A percentile compares a stretch with the other conserved stretches of the same genome.
Evolutionary conservation across 2,797 vertebrate genomes (phyloP).

Genomic region (Falco cherrug): DNA sequence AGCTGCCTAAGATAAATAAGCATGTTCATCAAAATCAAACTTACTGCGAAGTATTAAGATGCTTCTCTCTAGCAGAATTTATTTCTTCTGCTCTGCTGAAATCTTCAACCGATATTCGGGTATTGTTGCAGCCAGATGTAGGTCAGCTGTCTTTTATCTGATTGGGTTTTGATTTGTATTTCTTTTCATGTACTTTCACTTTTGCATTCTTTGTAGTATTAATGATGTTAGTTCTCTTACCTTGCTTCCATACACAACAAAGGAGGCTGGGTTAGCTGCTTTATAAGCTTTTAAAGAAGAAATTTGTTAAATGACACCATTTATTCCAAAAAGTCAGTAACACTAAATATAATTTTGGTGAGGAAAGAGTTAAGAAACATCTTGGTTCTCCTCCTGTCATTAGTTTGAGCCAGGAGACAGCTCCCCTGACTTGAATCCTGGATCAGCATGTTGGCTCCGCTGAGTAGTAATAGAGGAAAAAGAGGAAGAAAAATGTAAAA

Average conservation of each 20-base stretch:
- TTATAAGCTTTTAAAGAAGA: not conserved
- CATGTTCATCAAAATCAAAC: not conserved
- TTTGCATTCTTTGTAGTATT: not conserved
- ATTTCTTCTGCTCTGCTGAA: not conserved
- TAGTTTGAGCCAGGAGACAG: conserved; percentile 43
- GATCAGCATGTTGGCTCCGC: conserved; percentile 53
- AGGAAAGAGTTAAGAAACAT: conserved; percentile 33
- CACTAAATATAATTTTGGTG: not conserved
- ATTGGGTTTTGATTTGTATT: not conserved
- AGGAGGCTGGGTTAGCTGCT: not conserved
- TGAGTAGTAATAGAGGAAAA: conserved; percentile 42
- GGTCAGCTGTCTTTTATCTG: not conserved
- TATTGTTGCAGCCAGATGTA: not conserved
- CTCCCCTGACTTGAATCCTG: conserved; percentile 59
- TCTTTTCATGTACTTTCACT: not conserved
- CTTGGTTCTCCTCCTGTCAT: not conserved
- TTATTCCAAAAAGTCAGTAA: not conserved
- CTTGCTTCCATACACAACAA: not conserved
- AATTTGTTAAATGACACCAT: not conserved
- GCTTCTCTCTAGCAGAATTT: not conserved
- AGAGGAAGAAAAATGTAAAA: conserved; percentile 56
- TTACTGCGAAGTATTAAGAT: not conserved
- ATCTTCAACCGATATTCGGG: not conserved
- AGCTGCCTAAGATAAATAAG: not conserved
- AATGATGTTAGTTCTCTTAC: not conserved